Evolutionary conservation across 2,113 vertebrate species (phyloP).

Genomic region (Xiphophorus hellerii): DNA sequence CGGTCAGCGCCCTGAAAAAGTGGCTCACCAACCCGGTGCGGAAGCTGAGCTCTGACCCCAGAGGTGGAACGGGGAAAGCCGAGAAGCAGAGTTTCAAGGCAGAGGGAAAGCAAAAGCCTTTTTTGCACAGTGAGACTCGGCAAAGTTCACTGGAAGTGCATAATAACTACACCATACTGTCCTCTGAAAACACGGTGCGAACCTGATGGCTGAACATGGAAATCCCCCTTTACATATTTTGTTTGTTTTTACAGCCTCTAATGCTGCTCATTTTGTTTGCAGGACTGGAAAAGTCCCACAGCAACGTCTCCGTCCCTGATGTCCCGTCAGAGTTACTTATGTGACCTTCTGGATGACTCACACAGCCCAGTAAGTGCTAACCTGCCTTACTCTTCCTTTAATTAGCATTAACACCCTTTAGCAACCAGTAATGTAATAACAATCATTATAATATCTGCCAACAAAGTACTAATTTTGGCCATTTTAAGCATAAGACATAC

Average conservation of each 20-base stretch:
- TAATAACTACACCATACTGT: conserved; percentile 42
- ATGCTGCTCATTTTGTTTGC: conserved; percentile 26
- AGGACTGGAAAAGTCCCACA: conserved; percentile 57
- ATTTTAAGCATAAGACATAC: neutral
- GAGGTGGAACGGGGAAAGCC: conserved; percentile 58
- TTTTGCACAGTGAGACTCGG: conserved; percentile 56
- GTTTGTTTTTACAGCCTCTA: conserved; percentile 7
- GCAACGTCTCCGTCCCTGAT: conserved; percentile 27
- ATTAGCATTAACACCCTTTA: neutral
- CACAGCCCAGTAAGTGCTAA: conserved; percentile 47
- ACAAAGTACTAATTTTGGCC: neutral
- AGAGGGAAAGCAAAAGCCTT: conserved; percentile 54
- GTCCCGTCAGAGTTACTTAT: conserved; percentile 31
- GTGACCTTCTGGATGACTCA: conserved; percentile 54
- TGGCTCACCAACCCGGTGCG: conserved; percentile 84
- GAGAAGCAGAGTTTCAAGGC: conserved; percentile 70
- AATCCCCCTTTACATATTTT: neutral
- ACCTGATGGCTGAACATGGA: neutral
- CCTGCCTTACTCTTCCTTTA: neutral
- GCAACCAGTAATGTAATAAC: neutral
- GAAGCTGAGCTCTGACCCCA: conserved; percentile 74
- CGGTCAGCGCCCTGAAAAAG: conserved; percentile 82
- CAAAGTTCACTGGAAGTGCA: conserved; percentile 60
- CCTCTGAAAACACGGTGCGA: conserved; percentile 67
- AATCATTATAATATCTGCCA: neutral